Evolutionary conservation across 2,888 invertebrate species (phyloP).

Genomic region (Dione vanillae): DNA sequence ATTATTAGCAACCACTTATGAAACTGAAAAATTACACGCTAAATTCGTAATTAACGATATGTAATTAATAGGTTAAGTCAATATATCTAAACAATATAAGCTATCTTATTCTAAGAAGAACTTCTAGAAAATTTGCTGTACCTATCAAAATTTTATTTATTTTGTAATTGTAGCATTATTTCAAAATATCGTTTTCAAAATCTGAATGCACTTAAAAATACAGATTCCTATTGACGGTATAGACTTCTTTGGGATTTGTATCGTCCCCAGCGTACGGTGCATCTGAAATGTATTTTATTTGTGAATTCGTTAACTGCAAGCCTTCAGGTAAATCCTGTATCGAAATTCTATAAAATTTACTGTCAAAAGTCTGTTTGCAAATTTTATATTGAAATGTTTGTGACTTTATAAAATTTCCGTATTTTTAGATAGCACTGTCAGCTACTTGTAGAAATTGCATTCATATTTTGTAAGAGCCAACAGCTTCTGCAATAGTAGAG

Average conservation of each 20-base stretch:
- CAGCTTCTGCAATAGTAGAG: not conserved
- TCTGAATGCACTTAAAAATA: slow-evolving; percentile 30
- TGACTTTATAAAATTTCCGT: slow-evolving; percentile 11
- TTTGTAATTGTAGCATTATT: not conserved
- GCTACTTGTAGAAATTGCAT: slow-evolving; percentile 2
- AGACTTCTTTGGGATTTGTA: slow-evolving; percentile 27
- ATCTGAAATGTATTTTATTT: slow-evolving; percentile 46
- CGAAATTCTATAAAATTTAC: slow-evolving; percentile 30
- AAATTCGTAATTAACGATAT: too few relatives aligned
- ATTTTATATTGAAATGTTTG: slow-evolving; percentile 16
- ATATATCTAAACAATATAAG: too few relatives aligned
- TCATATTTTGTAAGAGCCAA: slow-evolving; percentile 3
- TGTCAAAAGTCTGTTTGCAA: slow-evolving; percentile 25
- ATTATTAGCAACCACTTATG: too few relatives aligned
- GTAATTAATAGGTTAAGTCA: too few relatives aligned
- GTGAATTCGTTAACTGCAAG: slow-evolving; percentile 41
- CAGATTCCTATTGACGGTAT: slow-evolving; percentile 20
- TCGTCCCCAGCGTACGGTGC: slow-evolving; percentile 41
- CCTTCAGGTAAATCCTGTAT: slow-evolving; percentile 34
- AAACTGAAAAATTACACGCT: too few relatives aligned
- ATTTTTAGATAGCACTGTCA: slow-evolving; percentile 19
- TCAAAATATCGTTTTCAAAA: not conserved
- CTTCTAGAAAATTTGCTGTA: not conserved
- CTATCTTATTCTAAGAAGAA: too few relatives aligned
- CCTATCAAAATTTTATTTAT: too few relatives aligned